These are phyloP conservation scores for Holacanthus passer DNA, from an alignment of 2,113 vertebrate genomes.

Conservation along the genomic window DNA sequence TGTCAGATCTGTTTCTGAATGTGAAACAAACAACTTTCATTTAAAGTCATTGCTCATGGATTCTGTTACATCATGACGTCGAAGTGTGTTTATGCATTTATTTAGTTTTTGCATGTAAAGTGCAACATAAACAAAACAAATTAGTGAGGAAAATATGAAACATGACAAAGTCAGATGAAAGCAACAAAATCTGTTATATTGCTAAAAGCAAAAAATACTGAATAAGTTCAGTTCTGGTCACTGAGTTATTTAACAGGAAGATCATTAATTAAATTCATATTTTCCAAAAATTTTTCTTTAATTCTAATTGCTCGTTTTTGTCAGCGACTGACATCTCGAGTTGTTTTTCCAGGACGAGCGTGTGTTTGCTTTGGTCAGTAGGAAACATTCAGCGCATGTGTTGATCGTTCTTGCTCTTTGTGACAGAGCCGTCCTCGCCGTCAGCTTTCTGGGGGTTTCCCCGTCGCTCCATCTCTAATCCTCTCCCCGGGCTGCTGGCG, in stretches of 20 bases:
- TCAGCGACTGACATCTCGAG: neutral
- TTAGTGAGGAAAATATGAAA: neutral
- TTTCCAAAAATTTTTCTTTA: neutral
- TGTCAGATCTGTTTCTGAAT: neutral
- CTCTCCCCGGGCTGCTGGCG: slow-evolving; percentile 43
- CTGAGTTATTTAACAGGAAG: no score
- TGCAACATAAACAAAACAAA: neutral
- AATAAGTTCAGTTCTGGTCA: no score
- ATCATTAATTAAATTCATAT: no score
- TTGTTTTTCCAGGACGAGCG: neutral
- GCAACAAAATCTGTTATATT: neutral
- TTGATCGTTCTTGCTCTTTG: neutral
- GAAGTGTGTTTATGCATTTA: no score
- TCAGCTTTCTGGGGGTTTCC: slow-evolving; percentile 17
- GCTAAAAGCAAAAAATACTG: no score
- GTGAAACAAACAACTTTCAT: neutral
- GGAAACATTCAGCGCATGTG: neutral
- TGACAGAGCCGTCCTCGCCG: neutral
- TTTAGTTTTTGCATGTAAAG: neutral
- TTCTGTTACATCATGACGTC: neutral
- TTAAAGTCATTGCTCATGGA: neutral
- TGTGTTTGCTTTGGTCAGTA: neutral
- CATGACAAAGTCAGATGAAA: neutral
- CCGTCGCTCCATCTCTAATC: slow-evolving; percentile 14
- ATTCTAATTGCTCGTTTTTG: neutral